Percentiles rank a stretch among this genome's conserved stretches.
Evolutionary conservation across 2,797 vertebrate species (phyloP).

Genomic region (Potorous gilbertii): DNA sequence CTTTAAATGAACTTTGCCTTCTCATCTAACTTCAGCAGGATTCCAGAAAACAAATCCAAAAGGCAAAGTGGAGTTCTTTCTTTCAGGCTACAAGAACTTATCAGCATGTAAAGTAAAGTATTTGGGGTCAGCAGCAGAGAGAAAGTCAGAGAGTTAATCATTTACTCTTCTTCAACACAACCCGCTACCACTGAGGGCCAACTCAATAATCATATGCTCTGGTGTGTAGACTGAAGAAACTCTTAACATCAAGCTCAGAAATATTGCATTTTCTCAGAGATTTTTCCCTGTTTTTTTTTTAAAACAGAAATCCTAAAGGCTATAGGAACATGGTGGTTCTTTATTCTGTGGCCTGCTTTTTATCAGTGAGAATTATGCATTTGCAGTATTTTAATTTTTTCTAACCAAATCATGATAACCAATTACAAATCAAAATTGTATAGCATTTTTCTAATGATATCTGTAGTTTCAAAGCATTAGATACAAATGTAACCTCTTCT

Average conservation of each 20-base stretch:
- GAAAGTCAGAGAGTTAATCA: constrained; percentile 52
- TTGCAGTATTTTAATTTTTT: neutral
- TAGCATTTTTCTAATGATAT: constrained; percentile 3
- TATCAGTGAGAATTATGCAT: constrained; percentile 38
- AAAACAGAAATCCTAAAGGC: constrained; percentile 1
- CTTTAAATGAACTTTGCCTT: constrained; percentile 11
- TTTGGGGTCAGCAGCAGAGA: constrained; percentile 22
- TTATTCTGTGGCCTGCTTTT: constrained; percentile 6
- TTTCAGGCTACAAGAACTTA: constrained; percentile 45
- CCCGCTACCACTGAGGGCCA: neutral
- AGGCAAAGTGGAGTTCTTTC: neutral
- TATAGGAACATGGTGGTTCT: constrained; percentile 26
- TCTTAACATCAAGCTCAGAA: constrained; percentile 45
- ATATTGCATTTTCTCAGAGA: constrained; percentile 36
- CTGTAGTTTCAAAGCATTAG: constrained; percentile 40
- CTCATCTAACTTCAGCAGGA: constrained; percentile 21
- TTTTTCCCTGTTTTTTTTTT: neutral
- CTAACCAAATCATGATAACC: constrained; percentile 10
- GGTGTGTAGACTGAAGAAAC: constrained; percentile 30
- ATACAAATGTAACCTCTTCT: neutral
- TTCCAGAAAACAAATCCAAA: constrained; percentile 45
- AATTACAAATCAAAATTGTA: constrained; percentile 36
- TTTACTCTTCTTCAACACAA: constrained; percentile 45
- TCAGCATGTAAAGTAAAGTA: constrained; percentile 49
- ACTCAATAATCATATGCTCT: constrained; percentile 53